Percentiles rank a stretch among this genome's conserved stretches.
Conservation (phyloP, 2,888 invertebrate genomes). For the Acronicta aceris region DNA sequence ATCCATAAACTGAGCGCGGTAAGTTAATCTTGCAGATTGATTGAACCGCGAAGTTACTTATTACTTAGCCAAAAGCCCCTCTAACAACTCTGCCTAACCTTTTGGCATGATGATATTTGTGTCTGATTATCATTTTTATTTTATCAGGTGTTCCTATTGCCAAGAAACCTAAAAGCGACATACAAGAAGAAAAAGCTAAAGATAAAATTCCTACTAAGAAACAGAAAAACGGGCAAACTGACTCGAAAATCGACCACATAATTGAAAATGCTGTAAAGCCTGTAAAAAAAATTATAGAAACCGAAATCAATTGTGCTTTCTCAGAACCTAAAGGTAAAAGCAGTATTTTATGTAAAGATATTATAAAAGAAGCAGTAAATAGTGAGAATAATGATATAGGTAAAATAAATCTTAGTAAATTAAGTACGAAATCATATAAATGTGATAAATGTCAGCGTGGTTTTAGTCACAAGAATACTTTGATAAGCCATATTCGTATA, state of each 20-base stretch:
- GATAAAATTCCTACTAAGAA: background rate
- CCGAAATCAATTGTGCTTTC: background rate
- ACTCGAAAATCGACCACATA: background rate
- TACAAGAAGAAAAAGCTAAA: constrained; percentile 1
- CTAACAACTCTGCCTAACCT: too few species aligned
- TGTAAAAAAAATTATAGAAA: background rate
- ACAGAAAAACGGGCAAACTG: background rate
- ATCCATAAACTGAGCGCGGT: too few species aligned
- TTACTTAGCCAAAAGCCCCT: too few species aligned
- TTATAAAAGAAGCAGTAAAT: too few species aligned
- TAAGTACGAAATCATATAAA: too few species aligned
- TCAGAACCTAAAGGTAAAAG: background rate
- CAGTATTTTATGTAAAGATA: background rate
- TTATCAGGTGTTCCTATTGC: constrained; percentile 21
- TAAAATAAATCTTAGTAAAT: too few species aligned
- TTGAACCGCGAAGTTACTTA: too few species aligned
- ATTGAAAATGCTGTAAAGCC: background rate
- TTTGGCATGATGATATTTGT: background rate
- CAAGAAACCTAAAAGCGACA: constrained; percentile 18
- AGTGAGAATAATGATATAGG: too few species aligned
- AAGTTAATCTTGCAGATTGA: too few species aligned
- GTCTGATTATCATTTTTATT: background rate
- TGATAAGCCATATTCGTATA: background rate
- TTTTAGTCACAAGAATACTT: background rate
- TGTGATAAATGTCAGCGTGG: background rate